Evolutionary conservation across 2,113 vertebrate genomes (phyloP), one percentile per base, ranked within the genome.

Genomic region (Ageneiosus marmoratus): DNA sequence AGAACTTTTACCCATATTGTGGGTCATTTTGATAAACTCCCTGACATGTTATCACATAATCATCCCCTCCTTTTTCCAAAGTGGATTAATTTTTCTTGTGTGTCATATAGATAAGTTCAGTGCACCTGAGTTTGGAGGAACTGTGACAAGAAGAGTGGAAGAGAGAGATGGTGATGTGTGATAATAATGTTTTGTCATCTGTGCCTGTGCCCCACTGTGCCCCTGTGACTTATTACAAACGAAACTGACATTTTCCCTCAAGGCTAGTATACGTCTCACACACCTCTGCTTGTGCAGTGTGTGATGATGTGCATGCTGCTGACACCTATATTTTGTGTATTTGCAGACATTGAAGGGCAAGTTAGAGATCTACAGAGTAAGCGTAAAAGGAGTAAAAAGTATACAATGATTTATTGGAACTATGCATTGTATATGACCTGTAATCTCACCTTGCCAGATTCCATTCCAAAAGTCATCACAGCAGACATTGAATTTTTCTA

Each of bases 111-210:
- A 83, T 84, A 83, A 78, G 41, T 22, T n/a, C 20, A 62, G 41
- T 62, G 56, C 13, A 62, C 50, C 73, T 76, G 56, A 62, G 56
- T 60, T 60, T 46, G 37, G 50, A 62, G n/a, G n/a, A 46, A 79
- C 13, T 48, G 56, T 79, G 55, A 79, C 37, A 29, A 46, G 56
- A 87, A 83, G 80, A 86, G 58, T 44, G 75, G 77, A 82, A 88
- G 72, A 86, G 87, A 84, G 87, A 88, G 87, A 91, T 88, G 83
- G 62, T 85, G 86, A 90, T 77, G 79, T 85, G 88, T 82, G 88
- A 90, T 88, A 91, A 89, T 89, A 79, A 86, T 88, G 85, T 78
- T 89, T 89, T 93, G 89, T 90, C 91, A 91, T 85, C 82, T 87
- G 89, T 89, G 91, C 90, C 91, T 80, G 83, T 89, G 89, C 91